Percentiles rank a stretch among this genome's conserved stretches.
Conservation (phyloP, 2,888 invertebrate genomes). For the Eudemis profundana region DNA sequence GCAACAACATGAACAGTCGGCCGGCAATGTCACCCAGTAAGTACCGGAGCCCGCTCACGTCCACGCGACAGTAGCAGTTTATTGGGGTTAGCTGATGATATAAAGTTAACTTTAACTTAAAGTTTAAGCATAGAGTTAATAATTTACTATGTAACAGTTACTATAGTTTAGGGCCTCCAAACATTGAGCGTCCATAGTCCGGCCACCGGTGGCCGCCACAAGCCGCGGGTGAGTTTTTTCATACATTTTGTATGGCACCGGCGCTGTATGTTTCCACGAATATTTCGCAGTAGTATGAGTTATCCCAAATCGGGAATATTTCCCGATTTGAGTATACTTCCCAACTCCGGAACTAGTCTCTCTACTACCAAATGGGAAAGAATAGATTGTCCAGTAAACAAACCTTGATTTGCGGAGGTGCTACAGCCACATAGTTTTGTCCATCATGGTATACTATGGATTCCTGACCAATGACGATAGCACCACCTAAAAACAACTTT, state of each 20-base stretch:
- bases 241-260: too few relatives aligned
- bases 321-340: too few relatives aligned
- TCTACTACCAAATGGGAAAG: too few relatives aligned
- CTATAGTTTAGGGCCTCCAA: too few relatives aligned
- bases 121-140: not conserved
- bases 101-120: not conserved
- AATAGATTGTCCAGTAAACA: too few relatives aligned
- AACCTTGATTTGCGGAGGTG: slow-evolving; percentile 97
- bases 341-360: too few relatives aligned
- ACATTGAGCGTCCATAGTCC: too few relatives aligned
- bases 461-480: slow-evolving; percentile 98
- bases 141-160: not conserved
- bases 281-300: too few relatives aligned
- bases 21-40: slow-evolving; percentile 98
- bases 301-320: too few relatives aligned
- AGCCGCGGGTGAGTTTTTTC: too few relatives aligned
- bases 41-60: slow-evolving; percentile 95
- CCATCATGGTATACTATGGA: slow-evolving; percentile 99
- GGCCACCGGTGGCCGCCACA: too few relatives aligned
- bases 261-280: too few relatives aligned
- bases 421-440: slow-evolving; percentile 94
- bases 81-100: slow-evolving; percentile 93
- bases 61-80: slow-evolving; percentile 97
- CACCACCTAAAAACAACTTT: slow-evolving; percentile 87
- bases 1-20: slow-evolving; percentile 96